Conservation (phyloP, 2,888 invertebrate genomes). For the Beris chalybata region DNA sequence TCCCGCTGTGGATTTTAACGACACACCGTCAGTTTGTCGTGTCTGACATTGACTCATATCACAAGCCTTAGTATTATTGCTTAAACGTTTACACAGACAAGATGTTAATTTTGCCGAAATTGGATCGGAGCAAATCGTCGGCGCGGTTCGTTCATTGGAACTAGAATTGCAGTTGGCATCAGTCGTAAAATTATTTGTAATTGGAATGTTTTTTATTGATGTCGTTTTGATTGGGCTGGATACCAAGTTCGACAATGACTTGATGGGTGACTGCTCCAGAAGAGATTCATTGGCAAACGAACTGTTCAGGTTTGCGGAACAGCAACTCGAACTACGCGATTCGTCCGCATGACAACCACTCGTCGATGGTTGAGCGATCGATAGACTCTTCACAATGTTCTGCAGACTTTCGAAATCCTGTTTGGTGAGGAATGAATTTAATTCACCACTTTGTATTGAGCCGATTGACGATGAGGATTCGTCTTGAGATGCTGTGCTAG, state of each 20-base stretch:
- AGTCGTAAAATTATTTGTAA: conserved; percentile 33
- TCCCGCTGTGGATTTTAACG: background rate
- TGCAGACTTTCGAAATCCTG: background rate
- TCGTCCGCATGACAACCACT: background rate
- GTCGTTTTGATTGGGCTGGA: conserved; percentile 60
- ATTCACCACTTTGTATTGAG: background rate
- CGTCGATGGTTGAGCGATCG: conserved; percentile 14
- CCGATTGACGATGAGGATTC: conserved; percentile 13
- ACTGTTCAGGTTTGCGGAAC: conserved; percentile 21
- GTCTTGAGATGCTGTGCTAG: background rate
- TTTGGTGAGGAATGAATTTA: background rate
- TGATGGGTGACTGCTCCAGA: conserved; percentile 62
- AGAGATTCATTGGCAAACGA: conserved; percentile 24
- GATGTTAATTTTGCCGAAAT: conserved; percentile 57
- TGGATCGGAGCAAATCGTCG: conserved; percentile 49
- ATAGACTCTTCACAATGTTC: background rate
- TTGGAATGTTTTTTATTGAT: conserved; percentile 51
- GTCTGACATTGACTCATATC: conserved; percentile 42
- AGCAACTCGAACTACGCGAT: conserved; percentile 13
- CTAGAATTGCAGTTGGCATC: conserved; percentile 51
- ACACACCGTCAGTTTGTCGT: conserved; percentile 31
- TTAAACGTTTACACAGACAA: conserved; percentile 54
- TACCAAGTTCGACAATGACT: conserved; percentile 66
- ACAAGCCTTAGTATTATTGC: conserved; percentile 42
- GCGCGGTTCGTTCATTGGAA: conserved; percentile 16